These are phyloP conservation scores for Polydrusus cervinus DNA, from an alignment of 2,888 invertebrate species.

Conservation along the genomic window DNA sequence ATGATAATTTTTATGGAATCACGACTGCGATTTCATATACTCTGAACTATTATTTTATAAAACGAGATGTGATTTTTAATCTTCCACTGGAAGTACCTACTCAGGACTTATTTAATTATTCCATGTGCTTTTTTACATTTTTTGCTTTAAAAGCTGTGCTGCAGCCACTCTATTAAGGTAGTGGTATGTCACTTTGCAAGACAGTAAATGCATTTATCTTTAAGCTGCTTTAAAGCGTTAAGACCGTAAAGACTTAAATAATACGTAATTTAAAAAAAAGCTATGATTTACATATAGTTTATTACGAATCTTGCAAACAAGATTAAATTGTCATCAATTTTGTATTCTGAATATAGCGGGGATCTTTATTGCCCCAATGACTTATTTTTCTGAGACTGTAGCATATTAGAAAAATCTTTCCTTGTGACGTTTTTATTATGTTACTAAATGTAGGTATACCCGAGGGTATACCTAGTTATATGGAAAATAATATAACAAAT, in stretches of 20 bases:
- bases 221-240: not conserved
- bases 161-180: constrained; percentile 40
- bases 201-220: constrained; percentile 20
- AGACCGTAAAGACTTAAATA: too few relatives aligned
- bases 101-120: constrained; percentile 68
- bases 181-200: constrained; percentile 1
- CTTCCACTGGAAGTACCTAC: constrained; percentile 64
- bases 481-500: constrained; percentile 16
- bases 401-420: too few relatives aligned
- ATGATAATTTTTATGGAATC: constrained; percentile 65
- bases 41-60: constrained; percentile 65
- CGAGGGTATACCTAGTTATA: not conserved
- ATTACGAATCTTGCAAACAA: too few relatives aligned
- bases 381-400: too few relatives aligned
- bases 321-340: too few relatives aligned
- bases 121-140: constrained; percentile 67
- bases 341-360: too few relatives aligned
- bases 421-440: too few relatives aligned
- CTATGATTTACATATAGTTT: too few relatives aligned
- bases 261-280: too few relatives aligned
- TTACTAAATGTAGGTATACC: too few relatives aligned
- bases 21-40: constrained; percentile 64
- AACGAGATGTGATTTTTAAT: constrained; percentile 60
- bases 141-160: constrained; percentile 65
- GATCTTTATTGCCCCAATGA: too few relatives aligned